Base-by-base conservation (phyloP, 1,140 invertebrate genomes). In the Orius laevigatus region DNA sequence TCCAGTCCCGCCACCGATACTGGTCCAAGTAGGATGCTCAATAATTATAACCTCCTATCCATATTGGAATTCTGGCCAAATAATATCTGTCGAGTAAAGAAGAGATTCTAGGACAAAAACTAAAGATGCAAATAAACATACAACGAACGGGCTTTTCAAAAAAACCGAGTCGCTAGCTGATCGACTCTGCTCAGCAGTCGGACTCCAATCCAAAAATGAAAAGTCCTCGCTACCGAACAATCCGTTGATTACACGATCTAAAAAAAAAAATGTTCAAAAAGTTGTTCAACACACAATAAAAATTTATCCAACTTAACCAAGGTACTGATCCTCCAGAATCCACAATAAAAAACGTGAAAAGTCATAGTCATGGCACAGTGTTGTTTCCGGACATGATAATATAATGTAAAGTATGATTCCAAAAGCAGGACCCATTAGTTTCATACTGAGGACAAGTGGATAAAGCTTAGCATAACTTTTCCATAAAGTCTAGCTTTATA, bases 371-470 rank as follows among this genome's bases (percentile, higher is more conserved):
- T 64, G 59, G 84, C 79, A n/a, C n/a, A 6, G 86, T 87, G 15
- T 74, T 73, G 50, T 75, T 73, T 11, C n/a, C 72, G 79, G 0
- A 86, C 79, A 51, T 75, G 73, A 63, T 98, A 98, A 63, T 96
- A 91, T 3, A 94, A 88, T 0, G 94, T 89, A 0, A n/a, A n/a
- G 75, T 86, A 66, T 96, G 86, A 9, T 65, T 0, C 90, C 93
- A 58, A 81, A 90, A 1, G 81, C 87, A n/a, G n/a, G 2, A 84
- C 88, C 41, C n/a, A n/a, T 95, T 90, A 0, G 93, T 96, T 19
- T 75, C 68, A 68, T 97, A 45, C 77, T 80, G 8, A 84, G 68
- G 0, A n/a, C 86, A 84, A 49, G 70, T 71, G 63, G 73, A 80
- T 48, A 67, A 65, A 45, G 71, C 66, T 60, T 85, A n/a, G 81